Base-by-base conservation (phyloP, 2,888 invertebrate species). In the Molanna angustata region DNA sequence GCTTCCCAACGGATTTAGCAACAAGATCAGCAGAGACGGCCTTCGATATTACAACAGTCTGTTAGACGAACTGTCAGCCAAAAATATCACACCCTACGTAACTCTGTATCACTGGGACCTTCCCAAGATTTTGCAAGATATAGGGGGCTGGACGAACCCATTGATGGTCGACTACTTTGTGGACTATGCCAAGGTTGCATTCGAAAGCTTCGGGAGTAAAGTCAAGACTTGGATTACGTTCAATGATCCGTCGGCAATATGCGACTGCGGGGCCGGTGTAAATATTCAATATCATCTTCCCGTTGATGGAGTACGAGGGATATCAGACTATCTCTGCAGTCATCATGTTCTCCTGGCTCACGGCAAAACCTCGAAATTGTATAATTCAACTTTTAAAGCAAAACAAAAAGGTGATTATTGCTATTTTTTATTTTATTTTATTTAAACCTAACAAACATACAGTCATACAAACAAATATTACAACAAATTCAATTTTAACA, bases 41-140 rank as follows among this genome's bases (percentile, higher is more conserved):
- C 61, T 82, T 31, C 65, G 69, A 31, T 85, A 85, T 67, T 88
- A 87, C 69, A 78, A 75, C 49, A 70, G 76, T 40, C 64, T 88
- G 16, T 73, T 86, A 11, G 68, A 80, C 46, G 80, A 77, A 61
- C 68, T 87, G 2, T 54, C 71, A 2, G 67, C 63, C 1, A 68
- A 76, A 47, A 71, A 69, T 11, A 83, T 89, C 42, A 63, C 69
- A 48, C 85, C 87, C 0, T 64, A 82, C 47, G 76, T 82, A 2
- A 84, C 84, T 0, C 71, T 85, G 65, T 84, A 82, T 69, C 85
- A 86, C 62, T 84, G 82, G 82, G 84, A 85, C 63, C 69, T 83
- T 50, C 84, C 85, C 0, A 78, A 82, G 61, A 35, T 68, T 2
- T 64, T 80, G 2, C 72, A 78, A 79, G 73, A 75, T 55, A 64